These are phyloP conservation scores for Spatulosminthurus flaviceps DNA, from an alignment of 2,888 invertebrate species.

Conservation along the genomic window DNA sequence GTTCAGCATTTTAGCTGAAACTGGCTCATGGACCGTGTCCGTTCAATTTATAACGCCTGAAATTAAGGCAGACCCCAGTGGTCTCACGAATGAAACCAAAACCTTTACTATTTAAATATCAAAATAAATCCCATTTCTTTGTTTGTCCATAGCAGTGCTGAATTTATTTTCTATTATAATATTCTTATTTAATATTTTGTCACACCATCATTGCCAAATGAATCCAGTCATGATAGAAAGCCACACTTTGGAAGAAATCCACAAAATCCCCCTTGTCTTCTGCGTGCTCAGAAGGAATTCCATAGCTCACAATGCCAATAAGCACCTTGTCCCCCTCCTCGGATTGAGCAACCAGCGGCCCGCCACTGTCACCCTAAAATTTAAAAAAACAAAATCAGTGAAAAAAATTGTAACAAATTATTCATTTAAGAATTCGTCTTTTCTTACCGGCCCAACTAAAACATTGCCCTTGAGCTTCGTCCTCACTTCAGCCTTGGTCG, in stretches of 20 bases:
- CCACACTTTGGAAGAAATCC: slow-evolving; percentile 58
- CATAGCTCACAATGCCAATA: slow-evolving; percentile 59
- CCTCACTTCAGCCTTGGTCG: slow-evolving; percentile 2
- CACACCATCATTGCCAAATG: slow-evolving; percentile 49
- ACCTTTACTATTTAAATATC: not conserved
- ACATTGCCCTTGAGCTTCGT: slow-evolving; percentile 10
- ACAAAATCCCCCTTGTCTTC: slow-evolving; percentile 43
- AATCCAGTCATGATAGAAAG: slow-evolving; percentile 58
- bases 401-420: too few species aligned
- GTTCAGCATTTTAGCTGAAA: slow-evolving; percentile 21
- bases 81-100: not conserved
- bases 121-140: too few species aligned
- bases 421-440: too few species aligned
- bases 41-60: slow-evolving; percentile 53
- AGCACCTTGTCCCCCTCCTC: slow-evolving; percentile 48
- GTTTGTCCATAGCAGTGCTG: too few species aligned
- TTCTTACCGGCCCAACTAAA: slow-evolving; percentile 33
- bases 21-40: slow-evolving; percentile 51
- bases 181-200: too few species aligned
- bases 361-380: slow-evolving; percentile 58
- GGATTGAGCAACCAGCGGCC: slow-evolving; percentile 48
- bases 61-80: slow-evolving; percentile 49
- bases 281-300: slow-evolving; percentile 47
- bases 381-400: too few species aligned
- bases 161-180: too few species aligned